A percentile compares a stretch with the other conserved stretches of the same genome.
Evolutionary conservation across 1,140 invertebrate genomes (phyloP).

Genomic region (Anastrepha ludens): DNA sequence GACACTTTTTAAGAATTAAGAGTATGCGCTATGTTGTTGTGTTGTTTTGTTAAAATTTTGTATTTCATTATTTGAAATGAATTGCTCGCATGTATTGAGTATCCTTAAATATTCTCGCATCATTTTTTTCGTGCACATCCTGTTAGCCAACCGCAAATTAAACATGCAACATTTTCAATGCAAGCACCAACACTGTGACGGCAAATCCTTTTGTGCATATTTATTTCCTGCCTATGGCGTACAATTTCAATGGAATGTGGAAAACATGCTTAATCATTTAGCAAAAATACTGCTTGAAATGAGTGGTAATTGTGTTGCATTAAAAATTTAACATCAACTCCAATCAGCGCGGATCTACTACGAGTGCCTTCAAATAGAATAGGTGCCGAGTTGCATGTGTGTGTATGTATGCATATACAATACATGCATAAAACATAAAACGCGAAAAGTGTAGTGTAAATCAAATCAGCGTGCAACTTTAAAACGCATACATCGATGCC

Average conservation of each 20-base stretch:
- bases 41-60: too few relatives aligned
- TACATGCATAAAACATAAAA: background rate
- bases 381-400: background rate
- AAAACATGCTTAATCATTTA: constrained; percentile 41
- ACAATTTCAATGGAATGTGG: constrained; percentile 10
- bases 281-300: constrained; percentile 14
- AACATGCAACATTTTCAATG: constrained; percentile 32
- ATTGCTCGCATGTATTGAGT: background rate
- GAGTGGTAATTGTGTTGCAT: constrained; percentile 40
- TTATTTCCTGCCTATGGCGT: constrained; percentile 7
- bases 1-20: too few relatives aligned
- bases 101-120: background rate
- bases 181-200: background rate
- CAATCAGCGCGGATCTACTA: background rate
- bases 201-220: background rate
- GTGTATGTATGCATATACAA: background rate
- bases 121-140: background rate
- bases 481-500: background rate
- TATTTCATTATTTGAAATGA: too few relatives aligned
- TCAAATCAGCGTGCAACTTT: constrained; percentile 6
- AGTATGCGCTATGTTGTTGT: too few relatives aligned
- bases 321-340: constrained; percentile 39
- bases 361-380: background rate
- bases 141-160: constrained; percentile 35
- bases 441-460: constrained; percentile 25